Evolutionary conservation across 2,888 invertebrate genomes (phyloP), one percentile per base, ranked within the genome.

Genomic region (Argyresthia goedartella): DNA sequence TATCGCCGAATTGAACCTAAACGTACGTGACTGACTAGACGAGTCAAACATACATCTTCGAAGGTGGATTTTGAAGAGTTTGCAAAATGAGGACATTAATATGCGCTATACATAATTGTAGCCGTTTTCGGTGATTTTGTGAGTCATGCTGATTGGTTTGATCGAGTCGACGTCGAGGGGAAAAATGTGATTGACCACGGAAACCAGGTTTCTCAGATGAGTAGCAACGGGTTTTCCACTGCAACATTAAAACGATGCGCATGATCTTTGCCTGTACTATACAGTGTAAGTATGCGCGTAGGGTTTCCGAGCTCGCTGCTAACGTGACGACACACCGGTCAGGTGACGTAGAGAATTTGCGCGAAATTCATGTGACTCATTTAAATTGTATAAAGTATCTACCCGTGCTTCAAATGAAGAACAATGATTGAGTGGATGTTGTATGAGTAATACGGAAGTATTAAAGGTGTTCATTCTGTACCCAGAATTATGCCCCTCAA

Each of bases 311-410:
- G 25, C 2, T 25, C 25, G 25, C 25, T 25, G 6, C 25, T 6
- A 25, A 2, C 25, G 25, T n/a, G n/a, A n/a, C n/a, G n/a, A n/a
- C n/a, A n/a, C 25, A 25, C 41, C 25, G 41, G 25, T 49, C 15
- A 41, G 14, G 35, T 50, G 50, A 51, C 51, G 45, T 43, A 36
- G n/a, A 16, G 45, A 45, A 46, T 45, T 45, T 51, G 51, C 51
- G 51, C 51, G 51, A 51, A 51, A 16, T 7, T 11, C 25, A 25
- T 14, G 50, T 50, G 50, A 50, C 44, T 50, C 50, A 50, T 44
- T 33, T 4, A 8, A 7, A 39, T 8, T 34, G 33, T 15, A n/a
- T n/a, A n/a, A n/a, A n/a, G 25, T 25, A 6, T 25, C 25, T 25
- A 25, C 25, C 6, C 25, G 25, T 6, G 25, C 25, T 25, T 25